Base-by-base conservation (phyloP, 1,140 invertebrate species). In the Bombyx mori region DNA sequence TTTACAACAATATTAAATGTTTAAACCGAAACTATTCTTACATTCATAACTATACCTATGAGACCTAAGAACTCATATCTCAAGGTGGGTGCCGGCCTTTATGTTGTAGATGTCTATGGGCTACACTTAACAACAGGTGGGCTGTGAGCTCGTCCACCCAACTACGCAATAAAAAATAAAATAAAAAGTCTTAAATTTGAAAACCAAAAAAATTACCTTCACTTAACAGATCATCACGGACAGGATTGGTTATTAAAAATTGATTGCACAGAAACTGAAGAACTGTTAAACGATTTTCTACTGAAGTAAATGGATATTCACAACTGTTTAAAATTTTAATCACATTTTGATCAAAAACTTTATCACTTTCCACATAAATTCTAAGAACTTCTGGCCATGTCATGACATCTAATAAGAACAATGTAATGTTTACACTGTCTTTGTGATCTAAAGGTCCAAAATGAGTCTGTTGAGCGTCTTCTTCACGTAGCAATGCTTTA, bases 371-470 rank as follows among this genome's bases (percentile, higher is more conserved):
- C 8, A 99, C 91, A 89, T 97, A 99, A 43, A 93, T 90, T 68
- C 95, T 89, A 54, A 99, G 84, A 51, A 95, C 92, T 89, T 99
- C 97, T 51, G 97, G 95, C 97, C 97, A 99, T 46, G 97, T 98
- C 86, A 99, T 93, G 49, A 93, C 89, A 90, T 99, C 98, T 62
- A 98, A 92, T 75, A 98, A 92, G 89, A 94, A 98, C 18, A 99
- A 88, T 63, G 94, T 92, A 55, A 98, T 93, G 83, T 99, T 99
- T 0, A 99, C 94, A 82, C 96, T 97, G 84, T 99, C 98, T 89
- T 99, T 99, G 72, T 97, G 94, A 89, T 99, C 98, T 55, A 97
- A 84, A 9, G 97, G 96, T 52, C 97, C 97, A 89, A 98, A 99
- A 77, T 96, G 94, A 12, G 97, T 98, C 74, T 96, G 96, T 82